Evolutionary conservation across 2,113 vertebrate species (phyloP), one percentile per base, ranked within the genome.

Genomic region (Narcine bancroftii): DNA sequence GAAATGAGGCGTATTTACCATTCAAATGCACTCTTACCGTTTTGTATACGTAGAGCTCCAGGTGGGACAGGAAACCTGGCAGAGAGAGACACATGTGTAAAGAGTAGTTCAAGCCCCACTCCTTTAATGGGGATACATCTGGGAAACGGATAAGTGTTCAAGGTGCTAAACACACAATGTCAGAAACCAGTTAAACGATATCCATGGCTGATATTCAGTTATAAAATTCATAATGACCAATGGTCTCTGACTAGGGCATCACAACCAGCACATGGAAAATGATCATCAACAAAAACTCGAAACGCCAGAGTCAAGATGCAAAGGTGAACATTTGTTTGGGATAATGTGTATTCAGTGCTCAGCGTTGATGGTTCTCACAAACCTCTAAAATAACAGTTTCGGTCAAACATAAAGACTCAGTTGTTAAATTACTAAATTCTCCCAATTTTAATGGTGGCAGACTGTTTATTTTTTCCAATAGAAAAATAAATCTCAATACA

Each of bases 401-500:
- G 89, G 89, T 91, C 89, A 91, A 92, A 93, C 92, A 93, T 92
- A 92, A 89, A 92, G 92, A 93, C 92, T 92, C 75, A 76, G 94
- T 95, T 96, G 95, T 96, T 96, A 97, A 97, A 97, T 96, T 97
- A 97, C 97, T 97, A 97, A 97, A 96, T 97, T 97, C 96, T 97
- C 96, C 97, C 96, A 96, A 97, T 95, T 96, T 93, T 96, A 97
- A 96, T 96, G 96, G 96, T 97, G 97, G 97, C 95, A 97, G 95
- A 97, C 95, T 96, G 96, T 97, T 97, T 97, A 97, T 97, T 97
- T 96, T 97, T 97, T 96, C 95, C 95, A 96, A 96, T 97, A 97
- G 95, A 97, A 97, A 97, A 97, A 97, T 97, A 97, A 96, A 97
- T 97, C 95, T 97, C 96, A 91, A 97, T 97, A 97, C 96, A 97